Base-by-base conservation (phyloP, 2,113 vertebrate species). In the Bombycilla garrulus region DNA sequence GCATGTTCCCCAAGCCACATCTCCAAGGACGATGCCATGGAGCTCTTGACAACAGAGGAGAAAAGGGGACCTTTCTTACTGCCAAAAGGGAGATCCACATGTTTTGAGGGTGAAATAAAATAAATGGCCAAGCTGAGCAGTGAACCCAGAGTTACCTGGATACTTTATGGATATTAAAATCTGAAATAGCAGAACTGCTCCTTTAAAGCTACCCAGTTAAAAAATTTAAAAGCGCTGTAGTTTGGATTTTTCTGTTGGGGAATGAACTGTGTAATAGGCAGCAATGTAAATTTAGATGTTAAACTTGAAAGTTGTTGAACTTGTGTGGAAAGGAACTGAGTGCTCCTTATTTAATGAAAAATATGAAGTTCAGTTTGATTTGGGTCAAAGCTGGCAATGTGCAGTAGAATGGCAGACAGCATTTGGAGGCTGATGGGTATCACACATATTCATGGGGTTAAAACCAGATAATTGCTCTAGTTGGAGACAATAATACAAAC, bases 41-140 rank as follows among this genome's bases (percentile, higher is more conserved):
- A 95, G 83, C 70, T 74, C 70, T 79, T 48, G 78, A 76, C 53
- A 94, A 25, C 66, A 87, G 57, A 78, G 67, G 40, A 57, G n/a
- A 17, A 95, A 84, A 93, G 88, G 53, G 78, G 50, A 91, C 93
- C 86, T 95, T 96, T 93, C 69, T 96, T 83, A 80, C 93, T 97
- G 95, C 83, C 64, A 90, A 66, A 96, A 97, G 97, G 86, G 91
- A 97, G 95, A 95, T 71, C 74, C 97, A 97, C 95, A 96, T 97
- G 95, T 97, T 95, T 81, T 92, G 95, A 96, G 85, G 53, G 81
- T 93, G 94, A 93, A 97, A 91, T 84, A 91, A 82, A 96, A 89
- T 90, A 87, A 95, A 95, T 95, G 58, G 88, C 57, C 77, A 85
- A 92, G 58, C 22, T 96, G 72, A 17, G 24, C 81, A 94, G 60